Evolutionary conservation across 1,140 invertebrate genomes (phyloP).

Genomic region (Latrodectus geometricus): DNA sequence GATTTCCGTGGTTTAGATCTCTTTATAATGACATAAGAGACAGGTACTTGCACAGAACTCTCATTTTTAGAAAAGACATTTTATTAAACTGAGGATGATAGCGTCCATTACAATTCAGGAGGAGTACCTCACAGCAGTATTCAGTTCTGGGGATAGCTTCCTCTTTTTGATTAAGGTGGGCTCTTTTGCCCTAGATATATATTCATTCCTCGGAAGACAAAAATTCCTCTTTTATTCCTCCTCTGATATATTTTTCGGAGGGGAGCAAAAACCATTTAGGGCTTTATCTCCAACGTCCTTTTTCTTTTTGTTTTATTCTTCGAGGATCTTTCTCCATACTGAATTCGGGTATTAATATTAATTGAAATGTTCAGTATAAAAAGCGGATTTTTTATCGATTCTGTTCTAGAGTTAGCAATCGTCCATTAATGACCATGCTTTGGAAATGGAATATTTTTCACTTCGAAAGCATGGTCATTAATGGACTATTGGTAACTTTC

Average conservation of each 20-base stretch:
- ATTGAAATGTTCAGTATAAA: constrained; percentile 2
- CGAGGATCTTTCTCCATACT: background rate
- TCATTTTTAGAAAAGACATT: constrained; percentile 18
- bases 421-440: background rate
- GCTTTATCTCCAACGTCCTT: constrained; percentile 14
- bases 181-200: background rate
- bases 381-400: background rate
- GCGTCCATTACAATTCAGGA: constrained; percentile 20
- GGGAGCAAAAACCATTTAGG: constrained; percentile 13
- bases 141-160: background rate
- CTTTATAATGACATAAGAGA: constrained; percentile 38
- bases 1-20: constrained; percentile 1
- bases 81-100: constrained; percentile 36
- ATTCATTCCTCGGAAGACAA: constrained; percentile 27
- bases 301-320: constrained; percentile 37
- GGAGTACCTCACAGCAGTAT: background rate
- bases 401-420: background rate
- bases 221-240: background rate
- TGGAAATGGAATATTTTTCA: background rate
- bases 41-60: constrained; percentile 29
- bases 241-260: constrained; percentile 15
- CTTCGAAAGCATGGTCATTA: too few species aligned
- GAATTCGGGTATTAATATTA: background rate
- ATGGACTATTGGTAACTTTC: too few species aligned
- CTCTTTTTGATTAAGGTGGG: constrained; percentile 25